Conservation (phyloP, 2,888 invertebrate genomes). For the Macrophya alboannulata region DNA sequence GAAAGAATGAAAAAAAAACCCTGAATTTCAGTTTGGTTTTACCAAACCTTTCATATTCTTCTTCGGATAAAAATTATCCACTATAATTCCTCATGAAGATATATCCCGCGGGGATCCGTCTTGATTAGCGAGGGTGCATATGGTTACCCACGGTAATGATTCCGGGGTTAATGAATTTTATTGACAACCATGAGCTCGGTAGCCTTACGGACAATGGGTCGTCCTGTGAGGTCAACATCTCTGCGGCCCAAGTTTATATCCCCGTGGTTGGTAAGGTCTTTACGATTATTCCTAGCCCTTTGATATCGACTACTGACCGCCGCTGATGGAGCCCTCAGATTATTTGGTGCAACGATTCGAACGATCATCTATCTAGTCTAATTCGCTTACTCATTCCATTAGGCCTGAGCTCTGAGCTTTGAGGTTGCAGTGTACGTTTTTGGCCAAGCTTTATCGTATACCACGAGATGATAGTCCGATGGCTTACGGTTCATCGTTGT, state of each 20-base stretch:
- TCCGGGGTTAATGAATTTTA: constrained; percentile 50
- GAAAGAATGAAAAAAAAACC: not conserved
- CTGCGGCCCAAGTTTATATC: not conserved
- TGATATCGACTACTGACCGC: constrained; percentile 49
- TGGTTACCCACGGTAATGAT: constrained; percentile 41
- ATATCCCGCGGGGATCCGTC: not conserved
- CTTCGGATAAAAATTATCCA: not conserved
- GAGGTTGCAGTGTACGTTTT: constrained; percentile 27
- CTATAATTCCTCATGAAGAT: not conserved
- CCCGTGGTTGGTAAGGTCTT: not conserved
- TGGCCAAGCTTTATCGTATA: not conserved
- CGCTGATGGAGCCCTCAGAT: constrained; percentile 44
- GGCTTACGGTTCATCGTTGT: not conserved
- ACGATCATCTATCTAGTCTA: constrained; percentile 40
- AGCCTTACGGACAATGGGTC: constrained; percentile 20
- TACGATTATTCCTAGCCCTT: constrained; percentile 36
- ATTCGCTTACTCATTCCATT: constrained; percentile 57
- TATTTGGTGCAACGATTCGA: constrained; percentile 38
- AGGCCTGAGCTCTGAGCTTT: constrained; percentile 31
- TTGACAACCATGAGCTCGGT: constrained; percentile 38
- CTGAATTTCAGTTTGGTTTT: not conserved
- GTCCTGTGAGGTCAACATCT: constrained; percentile 46
- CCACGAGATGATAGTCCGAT: not conserved
- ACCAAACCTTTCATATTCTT: not conserved
- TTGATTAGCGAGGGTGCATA: not conserved